Evolutionary conservation across 2,888 invertebrate genomes (phyloP), one percentile per base, ranked within the genome.

Genomic region (Junonia oenone): DNA sequence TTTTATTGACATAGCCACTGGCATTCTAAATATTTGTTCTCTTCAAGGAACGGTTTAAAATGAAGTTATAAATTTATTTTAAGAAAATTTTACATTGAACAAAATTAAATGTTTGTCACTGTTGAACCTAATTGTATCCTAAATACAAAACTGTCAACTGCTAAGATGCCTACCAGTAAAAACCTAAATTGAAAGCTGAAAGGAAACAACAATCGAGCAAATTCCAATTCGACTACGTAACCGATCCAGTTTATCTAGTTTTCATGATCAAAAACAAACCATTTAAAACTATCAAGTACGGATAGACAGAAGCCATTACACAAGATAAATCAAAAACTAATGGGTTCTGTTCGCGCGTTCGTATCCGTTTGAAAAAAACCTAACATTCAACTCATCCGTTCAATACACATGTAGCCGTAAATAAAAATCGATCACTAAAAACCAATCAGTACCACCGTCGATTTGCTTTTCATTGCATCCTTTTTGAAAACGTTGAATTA

Each of bases 361-460:
- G 38, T 19, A 40, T 40, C 38, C 19, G n/a, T 5, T 19, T 19
- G 17, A 40, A 40, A 40, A 37, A 35, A 48, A 57, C 1, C 40
- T 19, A 59, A 59, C 55, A 49, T 49, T 47, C 49, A 55, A 52
- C 52, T 43, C 45, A 43, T 45, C 29, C 51, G 50, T 53, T 57
- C 56, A 49, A 43, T 51, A 37, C 60, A 51, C 46, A 57, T 57
- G 46, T 45, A 58, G 45, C 48, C 49, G 61, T 69, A 73, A 76
- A 77, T 72, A 71, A 67, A 66, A 68, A 69, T 60, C 66, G 63
- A 68, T 72, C 67, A 67, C 68, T 75, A 68, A 75, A 83, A 86
- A 78, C 78, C 81, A 84, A 85, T 85, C 81, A 80, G 77, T 75
- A 75, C 73, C 68, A 67, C 58, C 58, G 61, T 68, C 68, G 69